Conservation (phyloP, 2,888 invertebrate species). For the Andrena haemorrhoa region DNA sequence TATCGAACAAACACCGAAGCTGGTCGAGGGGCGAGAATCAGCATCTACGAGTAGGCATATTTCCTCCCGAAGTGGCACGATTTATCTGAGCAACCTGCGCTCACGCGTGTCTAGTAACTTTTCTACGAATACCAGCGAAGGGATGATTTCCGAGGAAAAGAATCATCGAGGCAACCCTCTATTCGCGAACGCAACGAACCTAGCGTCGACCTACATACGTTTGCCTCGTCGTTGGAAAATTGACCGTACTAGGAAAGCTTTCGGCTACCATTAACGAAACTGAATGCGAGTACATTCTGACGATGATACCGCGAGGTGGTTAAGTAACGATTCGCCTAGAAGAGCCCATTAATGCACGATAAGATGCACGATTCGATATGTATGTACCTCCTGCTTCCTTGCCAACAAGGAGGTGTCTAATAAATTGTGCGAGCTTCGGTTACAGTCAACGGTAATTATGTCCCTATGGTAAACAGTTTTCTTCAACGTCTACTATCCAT, state of each 20-base stretch:
- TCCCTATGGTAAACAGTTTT: constrained; percentile 37
- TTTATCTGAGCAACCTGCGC: background rate
- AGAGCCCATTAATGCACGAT: constrained; percentile 13
- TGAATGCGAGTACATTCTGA: constrained; percentile 1
- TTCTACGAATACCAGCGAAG: background rate
- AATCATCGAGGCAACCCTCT: background rate
- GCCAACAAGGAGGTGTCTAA: constrained; percentile 26
- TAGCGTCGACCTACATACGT: background rate
- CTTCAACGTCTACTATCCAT: constrained; percentile 40
- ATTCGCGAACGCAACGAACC: background rate
- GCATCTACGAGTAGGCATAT: background rate
- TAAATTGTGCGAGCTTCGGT: constrained; percentile 47
- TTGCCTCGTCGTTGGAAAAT: background rate
- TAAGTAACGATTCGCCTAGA: background rate
- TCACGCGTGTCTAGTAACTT: background rate
- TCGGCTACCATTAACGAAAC: constrained; percentile 20
- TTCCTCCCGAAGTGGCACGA: constrained; percentile 5
- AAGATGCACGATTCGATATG: background rate
- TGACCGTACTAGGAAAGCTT: constrained; percentile 17
- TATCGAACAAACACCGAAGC: constrained; percentile 4
- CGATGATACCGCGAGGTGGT: constrained; percentile 11
- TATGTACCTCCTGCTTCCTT: background rate
- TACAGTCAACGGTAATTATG: constrained; percentile 30
- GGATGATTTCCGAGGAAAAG: background rate
- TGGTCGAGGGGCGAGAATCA: background rate